A percentile compares a stretch with the other conserved stretches of the same genome.
These are phyloP conservation scores for Andrena trimmerana DNA, from an alignment of 2,888 invertebrate genomes.

Conservation along the genomic window DNA sequence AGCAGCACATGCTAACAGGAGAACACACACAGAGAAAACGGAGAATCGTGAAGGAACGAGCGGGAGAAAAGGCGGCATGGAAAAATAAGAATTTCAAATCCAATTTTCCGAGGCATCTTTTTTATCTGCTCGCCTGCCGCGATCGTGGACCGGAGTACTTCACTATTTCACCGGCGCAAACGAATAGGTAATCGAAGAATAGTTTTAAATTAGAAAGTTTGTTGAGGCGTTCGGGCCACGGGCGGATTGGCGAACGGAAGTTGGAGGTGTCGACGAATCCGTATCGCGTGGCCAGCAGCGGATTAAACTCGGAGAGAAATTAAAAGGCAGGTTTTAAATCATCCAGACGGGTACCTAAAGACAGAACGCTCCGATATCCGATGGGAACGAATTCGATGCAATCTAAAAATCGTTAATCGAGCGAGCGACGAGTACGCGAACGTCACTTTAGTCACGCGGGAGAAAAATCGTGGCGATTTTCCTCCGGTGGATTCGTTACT, in stretches of 20 bases:
- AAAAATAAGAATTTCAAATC: constrained; percentile 83
- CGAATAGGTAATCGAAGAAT: constrained; percentile 75
- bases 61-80: constrained; percentile 36
- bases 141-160: constrained; percentile 34
- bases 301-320: neutral
- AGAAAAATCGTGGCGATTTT: constrained; percentile 69
- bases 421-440: constrained; percentile 33
- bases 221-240: neutral
- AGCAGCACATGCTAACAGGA: neutral
- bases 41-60: constrained; percentile 8
- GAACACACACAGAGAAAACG: neutral
- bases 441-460: constrained; percentile 38
- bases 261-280: neutral
- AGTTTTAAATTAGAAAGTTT: constrained; percentile 61
- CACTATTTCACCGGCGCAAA: constrained; percentile 41
- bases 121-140: constrained; percentile 53
- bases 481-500: constrained; percentile 70
- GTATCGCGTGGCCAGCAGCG: neutral
- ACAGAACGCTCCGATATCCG: constrained; percentile 14
- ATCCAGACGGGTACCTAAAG: constrained; percentile 10
- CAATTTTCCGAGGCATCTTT: constrained; percentile 81
- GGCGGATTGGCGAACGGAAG: neutral
- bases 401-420: constrained; percentile 45
- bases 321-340: neutral
- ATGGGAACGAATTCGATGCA: constrained; percentile 34